Percentiles rank a stretch among this genome's conserved stretches.
These are phyloP conservation scores for Dicrurus megarhynchus DNA, from an alignment of 2,113 vertebrate species.

Conservation along the genomic window DNA sequence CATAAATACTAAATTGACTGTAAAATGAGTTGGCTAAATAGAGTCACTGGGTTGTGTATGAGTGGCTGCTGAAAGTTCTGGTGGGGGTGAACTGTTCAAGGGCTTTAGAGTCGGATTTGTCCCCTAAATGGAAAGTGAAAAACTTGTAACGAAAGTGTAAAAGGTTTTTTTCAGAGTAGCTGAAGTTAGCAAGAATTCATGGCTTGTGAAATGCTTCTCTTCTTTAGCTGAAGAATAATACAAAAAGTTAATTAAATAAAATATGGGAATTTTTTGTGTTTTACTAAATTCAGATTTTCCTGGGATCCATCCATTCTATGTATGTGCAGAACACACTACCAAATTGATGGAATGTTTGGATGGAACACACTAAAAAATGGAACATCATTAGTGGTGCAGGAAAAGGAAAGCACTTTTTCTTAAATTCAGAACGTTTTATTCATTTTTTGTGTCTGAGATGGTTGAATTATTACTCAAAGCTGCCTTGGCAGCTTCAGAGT, in stretches of 20 bases:
- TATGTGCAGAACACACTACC: neutral
- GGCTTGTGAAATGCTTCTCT: neutral
- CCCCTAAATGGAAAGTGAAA: neutral
- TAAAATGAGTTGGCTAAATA: neutral
- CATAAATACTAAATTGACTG: neutral
- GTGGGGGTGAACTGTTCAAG: neutral
- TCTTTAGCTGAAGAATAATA: neutral
- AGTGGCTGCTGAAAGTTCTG: neutral
- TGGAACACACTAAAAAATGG: neutral
- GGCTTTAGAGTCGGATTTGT: neutral
- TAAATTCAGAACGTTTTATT: neutral
- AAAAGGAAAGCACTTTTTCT: neutral
- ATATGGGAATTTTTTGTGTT: neutral
- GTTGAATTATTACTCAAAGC: neutral
- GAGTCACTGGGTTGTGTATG: rapidly evolving
- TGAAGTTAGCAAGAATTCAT: neutral
- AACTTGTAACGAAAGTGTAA: neutral
- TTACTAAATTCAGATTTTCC: neutral
- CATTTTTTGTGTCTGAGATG: neutral
- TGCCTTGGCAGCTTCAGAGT: neutral
- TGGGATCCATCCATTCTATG: neutral
- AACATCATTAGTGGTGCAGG: neutral
- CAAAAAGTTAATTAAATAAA: neutral
- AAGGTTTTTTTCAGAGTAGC: neutral
- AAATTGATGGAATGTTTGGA: neutral